phyloP scores from a whole-genome alignment of 2,888 invertebrate species.

The Onchidella celtica region DNA sequence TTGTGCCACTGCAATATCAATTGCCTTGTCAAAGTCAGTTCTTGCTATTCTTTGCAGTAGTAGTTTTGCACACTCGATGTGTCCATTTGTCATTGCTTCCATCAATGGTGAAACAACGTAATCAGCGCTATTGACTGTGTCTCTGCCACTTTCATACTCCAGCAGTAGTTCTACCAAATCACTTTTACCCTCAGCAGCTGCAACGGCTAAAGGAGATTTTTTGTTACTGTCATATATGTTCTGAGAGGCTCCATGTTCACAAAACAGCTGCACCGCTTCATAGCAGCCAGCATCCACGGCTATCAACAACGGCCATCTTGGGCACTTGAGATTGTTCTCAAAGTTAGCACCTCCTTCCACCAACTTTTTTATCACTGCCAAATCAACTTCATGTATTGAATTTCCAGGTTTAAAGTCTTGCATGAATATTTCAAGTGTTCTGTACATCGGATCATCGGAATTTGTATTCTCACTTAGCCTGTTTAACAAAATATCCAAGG shows the following conservation, averaged over 20 bases:
- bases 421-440: too few relatives aligned
- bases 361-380: too few relatives aligned
- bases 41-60: not conserved
- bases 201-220: not conserved
- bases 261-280: not conserved
- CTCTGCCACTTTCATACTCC: not conserved
- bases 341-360: too few relatives aligned
- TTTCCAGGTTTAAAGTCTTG: too few relatives aligned
- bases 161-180: conserved; percentile 11
- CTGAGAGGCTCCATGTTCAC: too few relatives aligned
- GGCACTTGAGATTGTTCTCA: too few relatives aligned
- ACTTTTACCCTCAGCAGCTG: not conserved
- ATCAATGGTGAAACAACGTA: not conserved
- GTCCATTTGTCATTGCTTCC: not conserved
- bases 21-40: not conserved
- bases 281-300: not conserved
- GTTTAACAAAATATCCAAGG: too few relatives aligned
- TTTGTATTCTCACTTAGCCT: too few relatives aligned
- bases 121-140: not conserved
- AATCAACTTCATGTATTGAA: too few relatives aligned
- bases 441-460: too few relatives aligned
- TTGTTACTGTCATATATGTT: too few relatives aligned
- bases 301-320: not conserved
- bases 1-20: not conserved
- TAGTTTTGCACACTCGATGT: not conserved